Percentiles rank a stretch among this genome's conserved stretches.
Evolutionary conservation across 1,140 invertebrate genomes (phyloP).

Genomic region (Lutraria rhynchaena): DNA sequence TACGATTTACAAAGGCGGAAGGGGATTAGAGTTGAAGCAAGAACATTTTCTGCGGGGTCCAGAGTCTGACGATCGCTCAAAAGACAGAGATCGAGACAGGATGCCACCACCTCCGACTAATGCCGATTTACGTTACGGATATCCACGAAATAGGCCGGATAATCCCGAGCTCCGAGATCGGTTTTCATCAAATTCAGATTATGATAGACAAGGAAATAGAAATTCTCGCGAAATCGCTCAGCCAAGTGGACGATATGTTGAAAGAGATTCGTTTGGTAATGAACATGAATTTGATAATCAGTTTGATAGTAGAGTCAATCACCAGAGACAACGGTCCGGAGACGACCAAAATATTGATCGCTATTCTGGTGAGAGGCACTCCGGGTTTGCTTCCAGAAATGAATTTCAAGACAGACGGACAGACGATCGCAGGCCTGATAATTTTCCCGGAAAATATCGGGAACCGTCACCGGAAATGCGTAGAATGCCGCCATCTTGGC

Average conservation of each 20-base stretch:
- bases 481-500: conserved; percentile 9
- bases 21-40: conserved; percentile 62
- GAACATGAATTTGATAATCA: conserved; percentile 54
- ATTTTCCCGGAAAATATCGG: conserved; percentile 1
- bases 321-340: conserved; percentile 35
- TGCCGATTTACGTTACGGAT: neutral
- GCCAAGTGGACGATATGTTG: conserved; percentile 32
- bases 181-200: neutral
- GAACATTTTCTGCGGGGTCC: conserved; percentile 59
- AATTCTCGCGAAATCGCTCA: conserved; percentile 9
- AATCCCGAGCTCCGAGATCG: conserved; percentile 12
- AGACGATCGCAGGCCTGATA: conserved; percentile 22
- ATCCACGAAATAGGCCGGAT: neutral
- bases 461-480: conserved; percentile 2
- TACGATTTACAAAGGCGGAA: conserved; percentile 15
- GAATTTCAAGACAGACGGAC: conserved; percentile 7
- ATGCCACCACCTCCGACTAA: neutral
- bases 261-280: conserved; percentile 43
- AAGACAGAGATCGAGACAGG: conserved; percentile 5
- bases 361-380: neutral
- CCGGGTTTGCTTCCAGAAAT: neutral
- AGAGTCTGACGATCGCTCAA: conserved; percentile 15
- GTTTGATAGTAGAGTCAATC: conserved; percentile 38
- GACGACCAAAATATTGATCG: conserved; percentile 12
- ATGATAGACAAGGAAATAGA: neutral